These are phyloP conservation scores for Drosophila arawakana DNA, from an alignment of 1,140 invertebrate genomes.

Conservation along the genomic window DNA sequence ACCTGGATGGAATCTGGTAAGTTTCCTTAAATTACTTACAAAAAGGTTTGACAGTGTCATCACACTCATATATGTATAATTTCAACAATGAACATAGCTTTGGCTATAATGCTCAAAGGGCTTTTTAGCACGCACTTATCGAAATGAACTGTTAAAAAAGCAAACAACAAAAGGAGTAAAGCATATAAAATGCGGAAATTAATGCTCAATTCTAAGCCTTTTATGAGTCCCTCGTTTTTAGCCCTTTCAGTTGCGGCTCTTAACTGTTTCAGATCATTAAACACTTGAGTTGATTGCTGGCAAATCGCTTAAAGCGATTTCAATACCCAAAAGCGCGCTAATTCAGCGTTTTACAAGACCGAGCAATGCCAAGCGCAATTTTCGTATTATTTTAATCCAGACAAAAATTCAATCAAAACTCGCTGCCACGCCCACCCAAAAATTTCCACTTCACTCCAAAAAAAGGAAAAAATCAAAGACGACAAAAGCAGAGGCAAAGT, in stretches of 20 bases:
- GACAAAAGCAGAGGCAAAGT: conserved; percentile 54
- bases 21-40: no score
- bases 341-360: conserved; percentile 40
- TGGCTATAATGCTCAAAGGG: conserved; percentile 7
- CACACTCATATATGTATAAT: not conserved
- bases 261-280: conserved; percentile 34
- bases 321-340: conserved; percentile 35
- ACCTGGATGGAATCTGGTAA: no score
- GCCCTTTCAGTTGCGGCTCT: not conserved
- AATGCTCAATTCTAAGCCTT: conserved; percentile 13
- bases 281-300: conserved; percentile 30
- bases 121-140: not conserved
- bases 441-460: conserved; percentile 7
- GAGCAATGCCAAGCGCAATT: conserved; percentile 42
- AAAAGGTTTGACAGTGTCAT: no score
- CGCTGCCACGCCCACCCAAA: not conserved
- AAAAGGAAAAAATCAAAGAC: conserved; percentile 20
- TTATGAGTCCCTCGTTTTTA: conserved; percentile 5
- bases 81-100: not conserved
- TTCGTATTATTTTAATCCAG: conserved; percentile 64
- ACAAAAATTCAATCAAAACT: conserved; percentile 68
- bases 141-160: conserved; percentile 13
- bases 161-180: not conserved
- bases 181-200: not conserved
- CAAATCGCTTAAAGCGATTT: conserved; percentile 38